These are phyloP conservation scores for Cottoperca gobio DNA, from an alignment of 2,797 vertebrate genomes.

Conservation along the genomic window DNA sequence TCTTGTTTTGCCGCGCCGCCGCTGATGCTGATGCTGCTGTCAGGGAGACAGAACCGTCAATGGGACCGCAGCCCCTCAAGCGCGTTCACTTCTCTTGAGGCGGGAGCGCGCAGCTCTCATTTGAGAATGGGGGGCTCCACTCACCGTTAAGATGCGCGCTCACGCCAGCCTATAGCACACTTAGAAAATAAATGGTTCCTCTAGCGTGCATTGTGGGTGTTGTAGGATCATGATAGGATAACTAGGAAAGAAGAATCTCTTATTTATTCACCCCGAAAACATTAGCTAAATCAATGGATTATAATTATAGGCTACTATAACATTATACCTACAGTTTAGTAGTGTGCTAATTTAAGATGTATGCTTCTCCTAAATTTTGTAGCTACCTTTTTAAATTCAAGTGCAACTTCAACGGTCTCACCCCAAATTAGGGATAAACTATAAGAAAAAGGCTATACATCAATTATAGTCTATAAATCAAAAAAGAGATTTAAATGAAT, in stretches of 20 bases:
- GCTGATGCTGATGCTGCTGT: conserved; percentile 83
- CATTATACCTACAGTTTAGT: too few species aligned
- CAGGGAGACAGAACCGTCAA: conserved; percentile 89
- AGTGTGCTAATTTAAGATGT: too few species aligned
- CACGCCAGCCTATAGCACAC: conserved; percentile 62
- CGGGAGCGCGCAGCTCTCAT: conserved; percentile 85
- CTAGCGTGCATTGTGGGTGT: conserved; percentile 39
- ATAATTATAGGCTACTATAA: neutral
- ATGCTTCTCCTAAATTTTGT: too few species aligned
- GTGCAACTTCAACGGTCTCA: too few species aligned
- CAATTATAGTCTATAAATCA: too few species aligned
- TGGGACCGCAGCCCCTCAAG: conserved; percentile 89
- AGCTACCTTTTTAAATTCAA: too few species aligned
- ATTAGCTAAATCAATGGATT: neutral
- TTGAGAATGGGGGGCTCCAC: conserved; percentile 87
- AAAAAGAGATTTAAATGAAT: too few species aligned
- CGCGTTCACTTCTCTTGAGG: conserved; percentile 80
- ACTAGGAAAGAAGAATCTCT: neutral
- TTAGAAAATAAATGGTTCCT: conserved; percentile 55
- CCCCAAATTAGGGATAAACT: too few species aligned
- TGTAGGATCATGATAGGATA: neutral
- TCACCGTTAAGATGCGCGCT: conserved; percentile 71
- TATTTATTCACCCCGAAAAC: neutral
- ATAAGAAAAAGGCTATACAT: too few species aligned
- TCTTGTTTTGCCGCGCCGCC: conserved; percentile 69